Base-by-base conservation (phyloP, 1,140 invertebrate species). In the Magallana angulata region DNA sequence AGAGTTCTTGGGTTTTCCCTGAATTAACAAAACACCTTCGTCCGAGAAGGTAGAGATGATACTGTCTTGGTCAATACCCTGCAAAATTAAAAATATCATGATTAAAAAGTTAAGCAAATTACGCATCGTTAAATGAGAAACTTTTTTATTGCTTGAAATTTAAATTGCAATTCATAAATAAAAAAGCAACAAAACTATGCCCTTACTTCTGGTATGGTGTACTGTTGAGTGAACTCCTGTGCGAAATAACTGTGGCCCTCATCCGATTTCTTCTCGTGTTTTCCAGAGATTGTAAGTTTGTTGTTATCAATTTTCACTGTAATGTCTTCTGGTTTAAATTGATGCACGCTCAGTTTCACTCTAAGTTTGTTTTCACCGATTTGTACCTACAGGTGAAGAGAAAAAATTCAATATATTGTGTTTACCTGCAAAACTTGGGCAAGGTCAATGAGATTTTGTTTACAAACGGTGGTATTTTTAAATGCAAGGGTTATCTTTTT, bases 221-320 rank as follows among this genome's bases (percentile, higher is more conserved):
- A 76, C 9, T 76, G 68, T 76, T 76, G 68, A 8, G 68, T 76
- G 24, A 76, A 76, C 68, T 76, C 68, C 68, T 76, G 68, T 4
- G 68, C 68, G 24, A 76, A 76, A 76, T 76, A 76, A 76, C 68
- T 76, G 24, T 76, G 68, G 24, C 68, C 68, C 24, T 76, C 68
- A 8, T 76, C 68, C 24, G 68, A 76, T 30, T 76, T 76, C 8
- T 76, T 76, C 68, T 76, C 68, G 24, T 76, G 68, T 30, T 76
- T 76, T 5, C 68, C 68, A 36, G 7, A 30, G 24, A 76, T 76
- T 18, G 68, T 76, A 9, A 76, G 24, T 76, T 76, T 76, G 24
- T 76, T 76, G 24, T 76, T 30, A 9, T 76, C 24, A 11, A 76
- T 76, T 76, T 76, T 76, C 68, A 76, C 68, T 8, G 24, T 14